Evolutionary conservation across 1,140 invertebrate species (phyloP), one percentile per base, ranked within the genome.

Genomic region (Brachionus asplanchnoidis): DNA sequence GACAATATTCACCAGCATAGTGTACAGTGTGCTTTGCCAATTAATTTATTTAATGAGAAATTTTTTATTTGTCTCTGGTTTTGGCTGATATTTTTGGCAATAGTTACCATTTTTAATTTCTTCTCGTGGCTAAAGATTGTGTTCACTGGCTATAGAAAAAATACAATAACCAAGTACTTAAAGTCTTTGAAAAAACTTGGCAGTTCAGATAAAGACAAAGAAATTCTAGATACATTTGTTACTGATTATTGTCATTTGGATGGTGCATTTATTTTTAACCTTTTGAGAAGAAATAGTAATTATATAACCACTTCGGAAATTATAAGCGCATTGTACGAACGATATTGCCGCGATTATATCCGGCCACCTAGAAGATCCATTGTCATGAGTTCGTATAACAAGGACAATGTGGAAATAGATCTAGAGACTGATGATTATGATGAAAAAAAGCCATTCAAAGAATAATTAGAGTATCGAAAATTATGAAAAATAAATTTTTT

Each of bases 41-140:
- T 92, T 44, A 92, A 92, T 86, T 87, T 91, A 32, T 92, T 92
- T 87, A 91, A 92, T 86, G 91, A 91, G 86, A 91, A 91, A 86
- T 91, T 91, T 36, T 92, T 91, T 86, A 89, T 91, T 79, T 91
- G 91, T 85, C 85, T 92, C 36, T 92, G 91, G 91, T 91, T 92
- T 86, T 91, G 91, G 91, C 89, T 91, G 56, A 90, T 92, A 11
- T 90, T 91, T 86, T 89, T 91, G 12, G 88, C 90, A 60, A 85
- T 89, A 14, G 87, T 91, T 32, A 90, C 90, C 11, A 86, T 90
- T 77, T 88, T 90, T 85, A 88, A 87, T 84, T 87, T 90, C 44
- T 65, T 82, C 65, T 42, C 32, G 44, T 82, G 88, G 8, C 84
- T 87, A 9, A 90, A 89, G 89, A 85, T 90, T 2, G 88, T 86